These are phyloP conservation scores for Apteryx mantelli DNA, from an alignment of 2,113 vertebrate species.

Conservation along the genomic window DNA sequence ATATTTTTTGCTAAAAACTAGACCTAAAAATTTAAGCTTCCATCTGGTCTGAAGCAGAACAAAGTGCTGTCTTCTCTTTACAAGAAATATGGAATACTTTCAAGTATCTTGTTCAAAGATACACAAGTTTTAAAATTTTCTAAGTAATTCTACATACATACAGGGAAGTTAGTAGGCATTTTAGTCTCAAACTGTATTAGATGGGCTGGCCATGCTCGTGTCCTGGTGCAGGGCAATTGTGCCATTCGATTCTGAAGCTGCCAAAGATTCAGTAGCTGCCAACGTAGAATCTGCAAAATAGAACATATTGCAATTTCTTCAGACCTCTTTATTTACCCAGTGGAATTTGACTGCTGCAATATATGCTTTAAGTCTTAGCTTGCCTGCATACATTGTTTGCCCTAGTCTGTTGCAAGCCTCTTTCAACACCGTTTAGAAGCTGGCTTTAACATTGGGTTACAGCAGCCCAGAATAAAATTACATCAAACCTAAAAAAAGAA, in stretches of 20 bases:
- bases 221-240: not conserved
- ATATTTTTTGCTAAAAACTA: slow-evolving; percentile 52
- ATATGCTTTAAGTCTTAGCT: not conserved
- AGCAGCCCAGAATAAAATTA: not conserved
- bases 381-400: not conserved
- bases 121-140: slow-evolving; percentile 15
- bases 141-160: slow-evolving; percentile 66
- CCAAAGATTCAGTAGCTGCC: not conserved
- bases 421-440: not conserved
- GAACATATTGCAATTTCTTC: not conserved
- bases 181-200: slow-evolving; percentile 37
- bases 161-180: slow-evolving; percentile 37
- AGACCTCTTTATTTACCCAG: not conserved
- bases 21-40: slow-evolving; percentile 54
- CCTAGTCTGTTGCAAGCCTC: not conserved
- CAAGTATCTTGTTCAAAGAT: slow-evolving; percentile 72
- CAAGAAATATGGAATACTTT: slow-evolving; percentile 70
- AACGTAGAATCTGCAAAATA: slow-evolving; percentile 43
- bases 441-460: not conserved
- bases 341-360: not conserved
- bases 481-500: not conserved
- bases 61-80: slow-evolving; percentile 84
- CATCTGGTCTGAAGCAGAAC: slow-evolving; percentile 69
- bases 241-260: not conserved
- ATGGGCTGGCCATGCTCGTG: not conserved